These are phyloP conservation scores for Pachypeltis micranthus DNA, from an alignment of 1,140 invertebrate species.

Conservation along the genomic window DNA sequence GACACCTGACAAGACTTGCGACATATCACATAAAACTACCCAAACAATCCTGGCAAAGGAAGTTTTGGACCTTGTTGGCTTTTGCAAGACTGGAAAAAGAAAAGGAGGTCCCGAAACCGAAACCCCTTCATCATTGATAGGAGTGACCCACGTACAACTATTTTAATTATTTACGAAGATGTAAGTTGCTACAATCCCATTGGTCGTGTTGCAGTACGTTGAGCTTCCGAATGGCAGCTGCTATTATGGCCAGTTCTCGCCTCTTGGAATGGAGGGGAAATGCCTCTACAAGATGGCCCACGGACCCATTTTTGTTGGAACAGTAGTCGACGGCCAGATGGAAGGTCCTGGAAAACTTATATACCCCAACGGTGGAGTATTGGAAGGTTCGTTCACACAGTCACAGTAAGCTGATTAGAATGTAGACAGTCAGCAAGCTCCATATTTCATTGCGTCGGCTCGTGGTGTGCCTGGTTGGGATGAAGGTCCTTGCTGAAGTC, in stretches of 20 bases:
- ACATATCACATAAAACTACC: too few species aligned
- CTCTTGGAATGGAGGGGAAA: background rate
- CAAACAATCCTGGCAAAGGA: too few species aligned
- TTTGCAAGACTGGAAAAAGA: background rate
- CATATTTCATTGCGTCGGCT: too few species aligned
- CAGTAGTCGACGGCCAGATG: constrained; percentile 13
- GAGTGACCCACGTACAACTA: too few species aligned
- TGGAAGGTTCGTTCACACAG: constrained; percentile 11
- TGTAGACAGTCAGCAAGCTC: too few species aligned
- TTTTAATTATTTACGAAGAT: background rate
- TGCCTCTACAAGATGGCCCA: background rate
- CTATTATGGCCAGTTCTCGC: constrained; percentile 1
- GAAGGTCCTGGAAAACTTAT: constrained; percentile 9
- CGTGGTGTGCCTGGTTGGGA: too few species aligned
- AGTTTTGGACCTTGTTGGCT: too few species aligned
- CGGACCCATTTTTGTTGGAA: constrained; percentile 14
- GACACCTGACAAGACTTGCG: too few species aligned
- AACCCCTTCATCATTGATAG: background rate
- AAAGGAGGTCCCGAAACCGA: background rate
- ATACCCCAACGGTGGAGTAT: constrained; percentile 10
- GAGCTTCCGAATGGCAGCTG: background rate
- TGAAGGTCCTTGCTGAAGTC: too few species aligned
- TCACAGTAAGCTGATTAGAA: too few species aligned
- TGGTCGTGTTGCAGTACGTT: background rate
- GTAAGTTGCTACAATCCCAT: background rate